Percentiles rank a stretch among this genome's conserved stretches.
Conservation (phyloP, 1,140 invertebrate genomes). For the Oncopodura yosiiana region DNA sequence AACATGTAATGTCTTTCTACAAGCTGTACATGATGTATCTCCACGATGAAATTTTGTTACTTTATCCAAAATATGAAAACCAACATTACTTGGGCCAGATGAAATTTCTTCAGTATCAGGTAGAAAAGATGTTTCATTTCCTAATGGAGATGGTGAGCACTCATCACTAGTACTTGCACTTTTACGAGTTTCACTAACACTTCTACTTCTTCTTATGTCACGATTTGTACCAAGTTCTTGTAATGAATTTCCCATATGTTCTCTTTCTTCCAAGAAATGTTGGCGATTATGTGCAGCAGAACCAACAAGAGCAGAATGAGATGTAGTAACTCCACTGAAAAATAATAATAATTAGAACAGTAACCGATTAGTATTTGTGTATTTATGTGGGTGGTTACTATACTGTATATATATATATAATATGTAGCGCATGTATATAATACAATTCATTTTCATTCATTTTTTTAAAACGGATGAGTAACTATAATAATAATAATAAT, state of each 20-base stretch:
- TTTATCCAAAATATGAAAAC: constrained; percentile 30
- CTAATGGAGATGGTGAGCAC: not conserved
- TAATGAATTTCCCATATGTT: not conserved
- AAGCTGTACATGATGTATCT: constrained; percentile 65
- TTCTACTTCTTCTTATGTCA: constrained; percentile 30
- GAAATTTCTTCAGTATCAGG: not conserved
- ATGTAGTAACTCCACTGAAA: constrained; percentile 1
- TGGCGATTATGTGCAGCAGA: not conserved
- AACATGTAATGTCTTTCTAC: constrained; percentile 63
- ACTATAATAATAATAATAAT: too few relatives aligned
- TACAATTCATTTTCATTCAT: too few relatives aligned
- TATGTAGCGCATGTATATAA: too few relatives aligned
- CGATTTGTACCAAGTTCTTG: constrained; percentile 14
- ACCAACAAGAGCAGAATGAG: constrained; percentile 11
- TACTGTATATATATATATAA: too few relatives aligned
- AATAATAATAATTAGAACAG: constrained; percentile 7
- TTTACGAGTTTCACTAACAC: constrained; percentile 27
- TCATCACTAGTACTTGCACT: not conserved
- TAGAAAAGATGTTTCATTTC: not conserved
- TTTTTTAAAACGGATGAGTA: too few relatives aligned
- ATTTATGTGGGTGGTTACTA: too few relatives aligned
- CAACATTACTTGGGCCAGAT: not conserved
- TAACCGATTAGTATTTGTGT: too few relatives aligned
- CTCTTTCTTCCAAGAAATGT: not conserved
- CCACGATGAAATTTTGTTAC: constrained; percentile 40